Evolutionary conservation across 2,888 invertebrate genomes (phyloP), one percentile per base, ranked within the genome.

Genomic region (Parasteatoda lunata): DNA sequence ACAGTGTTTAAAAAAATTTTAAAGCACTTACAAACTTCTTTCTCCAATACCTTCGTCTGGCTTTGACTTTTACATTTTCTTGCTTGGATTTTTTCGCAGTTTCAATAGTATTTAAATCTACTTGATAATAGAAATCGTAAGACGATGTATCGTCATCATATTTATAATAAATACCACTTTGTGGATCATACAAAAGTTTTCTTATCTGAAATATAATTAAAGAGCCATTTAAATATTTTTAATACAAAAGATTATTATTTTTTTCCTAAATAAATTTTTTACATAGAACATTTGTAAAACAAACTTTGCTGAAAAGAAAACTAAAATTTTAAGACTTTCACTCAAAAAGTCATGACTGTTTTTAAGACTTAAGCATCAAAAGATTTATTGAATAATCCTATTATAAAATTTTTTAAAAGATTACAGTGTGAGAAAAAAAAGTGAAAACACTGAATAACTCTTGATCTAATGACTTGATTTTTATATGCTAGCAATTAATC

Each of bases 101-200:
- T 71, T 70, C 51, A 11, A 13, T 47, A 52, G 47, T 15, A 45
- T 51, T 66, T 72, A 45, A 45, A 71, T 88, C 82, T 54, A 90
- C 94, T 92, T 95, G 96, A 4, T 96, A 96, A 92, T 97, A 96
- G 92, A 96, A 96, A 84, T 95, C 94, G 92, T 96, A 97, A 59
- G 94, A 93, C 90, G 96, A 94, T 77, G 94, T 95, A 52, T 94
- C 94, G 90, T 95, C 94, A 90, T 97, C 95, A 91, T 96, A 97
- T 90, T 94, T 94, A 91, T 97, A 96, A 92, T 97, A 98, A 81
- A 95, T 96, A 4, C 96, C 95, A 52, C 95, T 95, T 89, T 95
- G 95, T 6, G 96, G 96, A 92, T 98, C 97, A 91, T 97, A 98
- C 91, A 97, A 97, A 51, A 98, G 93, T 1, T 96, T 95, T 90